Conservation (phyloP, 2,797 vertebrate genomes). For the Crax fasciolata region DNA sequence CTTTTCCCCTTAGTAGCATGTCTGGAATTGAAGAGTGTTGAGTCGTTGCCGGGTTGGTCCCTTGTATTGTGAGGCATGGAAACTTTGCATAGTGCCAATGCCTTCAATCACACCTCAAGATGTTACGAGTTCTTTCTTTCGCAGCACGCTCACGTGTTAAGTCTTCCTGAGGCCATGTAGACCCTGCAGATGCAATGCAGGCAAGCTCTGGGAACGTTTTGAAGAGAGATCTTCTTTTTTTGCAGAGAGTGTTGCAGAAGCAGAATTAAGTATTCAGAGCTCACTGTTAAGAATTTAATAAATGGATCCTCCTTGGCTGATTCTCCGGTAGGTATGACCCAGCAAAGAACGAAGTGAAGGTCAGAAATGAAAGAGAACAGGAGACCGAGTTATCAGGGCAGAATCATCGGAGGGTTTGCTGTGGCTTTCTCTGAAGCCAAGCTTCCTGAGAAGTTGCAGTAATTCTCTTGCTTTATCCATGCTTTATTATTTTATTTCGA, state of each 20-base stretch:
- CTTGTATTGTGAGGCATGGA: not conserved
- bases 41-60: not conserved
- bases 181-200: not conserved
- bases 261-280: not conserved
- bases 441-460: not conserved
- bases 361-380: not conserved
- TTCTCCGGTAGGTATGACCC: not conserved
- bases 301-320: not conserved
- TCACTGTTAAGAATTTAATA: not conserved
- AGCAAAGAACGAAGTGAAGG: not conserved
- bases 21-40: slow-evolving; percentile 12
- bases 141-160: not conserved
- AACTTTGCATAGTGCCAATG: not conserved
- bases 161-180: not conserved
- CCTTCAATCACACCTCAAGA: not conserved
- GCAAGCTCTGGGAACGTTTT: not conserved
- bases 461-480: not conserved
- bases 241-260: not conserved
- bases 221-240: not conserved
- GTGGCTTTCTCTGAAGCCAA: not conserved
- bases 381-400: not conserved
- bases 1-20: not conserved
- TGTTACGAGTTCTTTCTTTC: not conserved
- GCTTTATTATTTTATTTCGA: slow-evolving; percentile 38
- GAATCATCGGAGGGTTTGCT: not conserved